Base-by-base conservation (phyloP, 2,113 vertebrate species). In the Columbina picui region DNA sequence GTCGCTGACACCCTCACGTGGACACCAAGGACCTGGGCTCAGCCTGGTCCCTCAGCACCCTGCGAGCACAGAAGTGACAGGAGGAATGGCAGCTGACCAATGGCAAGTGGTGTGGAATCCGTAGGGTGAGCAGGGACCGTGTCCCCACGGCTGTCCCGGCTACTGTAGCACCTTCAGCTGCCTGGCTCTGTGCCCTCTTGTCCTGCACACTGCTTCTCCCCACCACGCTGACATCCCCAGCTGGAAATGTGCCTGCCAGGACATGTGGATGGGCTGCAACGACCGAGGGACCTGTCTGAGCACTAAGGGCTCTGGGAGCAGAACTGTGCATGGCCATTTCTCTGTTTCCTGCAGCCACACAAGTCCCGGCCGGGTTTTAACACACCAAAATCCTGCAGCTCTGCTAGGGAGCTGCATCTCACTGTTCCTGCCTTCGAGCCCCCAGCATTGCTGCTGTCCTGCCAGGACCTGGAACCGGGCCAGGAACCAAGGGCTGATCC, bases 321-420 rank as follows among this genome's bases (percentile, higher is more conserved):
- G 63, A 47, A 52, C 60, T 1, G 0, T 13, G 21, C 14, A 5
- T 0, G 0, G 45, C 23, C 12, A 2, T 21, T 1, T 4, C 34
- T 89, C 26, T 0, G 0, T 38, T 89, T 61, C 68, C 73, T 6
- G 2, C 15, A 9, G 88, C 67, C 52, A 26, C 57, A 7, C 68
- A 60, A 80, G 81, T 30, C 69, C 64, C 80, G 69, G 0, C 8
- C 0, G 4, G 47, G 70, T 45, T 90, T 8, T 38, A 73, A 38
- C 41, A 36, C 73, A 20, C 32, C 61, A 32, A 59, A 65, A 49
- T 11, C 52, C 68, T 16, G 0, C 59, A 63, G 67, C 36, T 67
- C 69, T 84, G 55, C 50, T 81, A 0, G 0, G 49, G 2, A 68
- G 17, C 60, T 38, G 22, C 25, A 85, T 32, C 79, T 50, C 36